These are phyloP conservation scores for Maccullochella peelii DNA, from an alignment of 2,113 vertebrate species.

Conservation along the genomic window DNA sequence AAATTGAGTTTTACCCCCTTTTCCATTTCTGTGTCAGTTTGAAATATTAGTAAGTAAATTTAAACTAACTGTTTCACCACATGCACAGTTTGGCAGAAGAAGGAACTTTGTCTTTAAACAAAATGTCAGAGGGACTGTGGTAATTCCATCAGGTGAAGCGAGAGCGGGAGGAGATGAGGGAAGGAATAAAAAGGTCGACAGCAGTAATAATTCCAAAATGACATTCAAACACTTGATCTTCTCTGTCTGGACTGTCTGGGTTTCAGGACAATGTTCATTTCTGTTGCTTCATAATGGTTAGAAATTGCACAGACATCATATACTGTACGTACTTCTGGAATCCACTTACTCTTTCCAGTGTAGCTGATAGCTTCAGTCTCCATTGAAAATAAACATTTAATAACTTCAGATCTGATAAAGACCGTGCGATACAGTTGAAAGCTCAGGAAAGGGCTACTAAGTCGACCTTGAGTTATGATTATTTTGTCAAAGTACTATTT, in stretches of 20 bases:
- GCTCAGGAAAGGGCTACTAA: too few relatives aligned
- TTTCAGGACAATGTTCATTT: neutral
- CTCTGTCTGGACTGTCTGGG: slow-evolving; percentile 1
- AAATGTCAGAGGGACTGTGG: neutral
- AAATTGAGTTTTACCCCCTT: neutral
- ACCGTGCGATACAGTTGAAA: too few relatives aligned
- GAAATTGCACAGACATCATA: neutral
- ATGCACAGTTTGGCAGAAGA: neutral
- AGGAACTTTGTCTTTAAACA: neutral
- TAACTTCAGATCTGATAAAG: too few relatives aligned
- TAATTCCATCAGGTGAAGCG: slow-evolving; percentile 2
- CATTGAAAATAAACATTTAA: neutral
- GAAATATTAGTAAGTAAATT: slow-evolving; percentile 13
- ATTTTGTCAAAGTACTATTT: too few relatives aligned
- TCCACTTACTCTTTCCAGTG: neutral
- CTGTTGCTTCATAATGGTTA: neutral
- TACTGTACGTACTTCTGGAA: neutral
- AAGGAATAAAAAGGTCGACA: neutral
- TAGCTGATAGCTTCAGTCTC: neutral
- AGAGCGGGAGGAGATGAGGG: neutral
- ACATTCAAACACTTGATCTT: slow-evolving; percentile 8
- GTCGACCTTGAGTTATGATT: too few relatives aligned
- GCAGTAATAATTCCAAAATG: neutral
- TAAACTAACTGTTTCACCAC: neutral
- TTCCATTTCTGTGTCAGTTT: slow-evolving; percentile 6